Percentiles rank a stretch among this genome's conserved stretches.
Conservation (phyloP, 1,140 invertebrate species). For the Nilaparvata lugens region DNA sequence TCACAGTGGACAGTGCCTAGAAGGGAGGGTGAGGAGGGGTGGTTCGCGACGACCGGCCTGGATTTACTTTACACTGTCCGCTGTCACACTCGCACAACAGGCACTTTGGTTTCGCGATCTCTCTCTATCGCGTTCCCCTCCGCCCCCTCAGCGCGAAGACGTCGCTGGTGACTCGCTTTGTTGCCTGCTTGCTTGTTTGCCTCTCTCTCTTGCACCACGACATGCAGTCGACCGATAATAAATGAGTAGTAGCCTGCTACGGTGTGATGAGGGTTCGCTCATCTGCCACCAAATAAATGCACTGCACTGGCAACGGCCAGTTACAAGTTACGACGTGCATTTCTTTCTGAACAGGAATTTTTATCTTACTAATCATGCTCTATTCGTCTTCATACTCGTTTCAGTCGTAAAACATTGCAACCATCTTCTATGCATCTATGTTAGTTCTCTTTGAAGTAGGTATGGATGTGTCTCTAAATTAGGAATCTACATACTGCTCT, state of each 20-base stretch:
- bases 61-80: conserved; percentile 10
- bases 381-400: conserved; percentile 4
- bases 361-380: too few relatives aligned
- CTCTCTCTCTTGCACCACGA: not conserved
- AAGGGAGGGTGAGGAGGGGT: conserved; percentile 7
- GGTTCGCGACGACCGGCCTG: conserved; percentile 9
- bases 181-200: not conserved
- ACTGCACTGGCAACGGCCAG: too few relatives aligned
- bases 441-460: not conserved
- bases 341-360: too few relatives aligned
- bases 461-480: too few relatives aligned
- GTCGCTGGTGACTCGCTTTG: not conserved
- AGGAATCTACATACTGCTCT: too few relatives aligned
- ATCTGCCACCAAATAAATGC: too few relatives aligned
- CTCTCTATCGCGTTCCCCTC: not conserved
- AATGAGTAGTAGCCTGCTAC: too few relatives aligned
- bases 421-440: not conserved
- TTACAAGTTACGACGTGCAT: too few relatives aligned
- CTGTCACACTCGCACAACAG: not conserved
- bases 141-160: not conserved
- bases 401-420: not conserved
- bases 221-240: too few relatives aligned
- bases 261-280: too few relatives aligned
- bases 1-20: conserved; percentile 21
- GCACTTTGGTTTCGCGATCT: not conserved